phyloP scores from a whole-genome alignment of 2,888 invertebrate genomes.

The Dicyrtomina minuta region DNA sequence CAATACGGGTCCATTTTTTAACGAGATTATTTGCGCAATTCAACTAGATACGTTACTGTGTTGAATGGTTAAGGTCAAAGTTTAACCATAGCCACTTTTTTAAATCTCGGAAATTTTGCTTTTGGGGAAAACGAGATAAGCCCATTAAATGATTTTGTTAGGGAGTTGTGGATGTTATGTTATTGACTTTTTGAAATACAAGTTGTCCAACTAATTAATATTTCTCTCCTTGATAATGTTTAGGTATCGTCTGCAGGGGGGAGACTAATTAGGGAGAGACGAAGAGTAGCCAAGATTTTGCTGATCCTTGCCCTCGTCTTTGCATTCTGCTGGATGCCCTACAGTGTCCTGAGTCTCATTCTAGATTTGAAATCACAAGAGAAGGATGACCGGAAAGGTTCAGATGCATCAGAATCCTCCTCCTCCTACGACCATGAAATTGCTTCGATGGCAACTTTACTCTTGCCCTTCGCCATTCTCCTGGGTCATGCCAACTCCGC shows the following conservation, averaged over 20 bases:
- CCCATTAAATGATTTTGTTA: no score
- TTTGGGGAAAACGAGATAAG: no score
- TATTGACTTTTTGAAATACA: no score
- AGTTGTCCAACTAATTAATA: no score
- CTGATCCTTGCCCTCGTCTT: conserved; percentile 72
- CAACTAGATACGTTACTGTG: no score
- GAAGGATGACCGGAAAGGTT: conserved; percentile 54
- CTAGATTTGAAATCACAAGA: conserved; percentile 61
- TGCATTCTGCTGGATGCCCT: conserved; percentile 76
- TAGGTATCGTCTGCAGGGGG: conserved; percentile 53
- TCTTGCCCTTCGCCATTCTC: conserved; percentile 67
- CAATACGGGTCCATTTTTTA: no score
- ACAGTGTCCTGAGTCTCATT: conserved; percentile 69
- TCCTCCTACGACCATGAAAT: conserved; percentile 36
- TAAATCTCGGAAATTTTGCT: no score
- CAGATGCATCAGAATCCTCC: conserved; percentile 56
- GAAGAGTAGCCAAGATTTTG: conserved; percentile 73
- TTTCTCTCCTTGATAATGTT: no score
- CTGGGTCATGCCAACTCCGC: conserved; percentile 76
- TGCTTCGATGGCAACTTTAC: conserved; percentile 35
- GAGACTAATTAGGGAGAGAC: conserved; percentile 68
- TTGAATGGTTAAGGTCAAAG: no score
- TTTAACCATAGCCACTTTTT: no score
- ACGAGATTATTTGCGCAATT: no score
- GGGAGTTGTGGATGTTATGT: no score